phyloP scores from a whole-genome alignment of 64 coral and sea anemone genomes.

The Astreopora myriophthalma region DNA sequence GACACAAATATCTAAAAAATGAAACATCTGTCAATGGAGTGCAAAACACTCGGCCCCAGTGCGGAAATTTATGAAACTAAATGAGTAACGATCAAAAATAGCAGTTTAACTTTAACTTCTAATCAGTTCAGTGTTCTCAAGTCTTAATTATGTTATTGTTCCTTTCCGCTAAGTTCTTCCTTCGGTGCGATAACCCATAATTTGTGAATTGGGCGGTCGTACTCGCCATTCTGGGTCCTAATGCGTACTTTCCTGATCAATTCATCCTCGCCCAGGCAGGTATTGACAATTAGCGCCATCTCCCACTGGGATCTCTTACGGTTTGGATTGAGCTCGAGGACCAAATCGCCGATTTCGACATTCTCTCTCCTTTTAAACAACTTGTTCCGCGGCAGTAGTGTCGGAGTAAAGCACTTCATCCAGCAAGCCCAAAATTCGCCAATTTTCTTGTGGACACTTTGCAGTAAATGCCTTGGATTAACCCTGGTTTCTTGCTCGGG shows the following conservation, averaged over 20 bases:
- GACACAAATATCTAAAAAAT: too few species aligned
- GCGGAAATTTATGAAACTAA: too few species aligned
- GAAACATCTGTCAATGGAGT: too few species aligned
- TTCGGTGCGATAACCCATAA: slow-evolving; percentile 10
- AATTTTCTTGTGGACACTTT: background rate
- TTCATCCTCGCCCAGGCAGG: slow-evolving; percentile 6
- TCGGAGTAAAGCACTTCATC: slow-evolving; percentile 28
- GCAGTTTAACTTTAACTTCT: too few species aligned
- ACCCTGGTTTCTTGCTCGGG: too few species aligned
- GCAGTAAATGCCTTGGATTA: background rate
- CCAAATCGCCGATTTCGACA: background rate
- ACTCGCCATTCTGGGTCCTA: background rate
- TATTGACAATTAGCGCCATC: background rate
- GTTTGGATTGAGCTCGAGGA: too few species aligned
- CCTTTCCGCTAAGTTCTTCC: too few species aligned
- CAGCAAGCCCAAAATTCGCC: slow-evolving; percentile 1
- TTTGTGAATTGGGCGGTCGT: slow-evolving; percentile 35
- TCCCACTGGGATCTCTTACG: background rate
- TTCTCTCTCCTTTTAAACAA: slow-evolving; percentile 1
- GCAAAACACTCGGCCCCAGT: too few species aligned
- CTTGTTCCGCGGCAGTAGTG: background rate
- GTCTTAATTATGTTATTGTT: too few species aligned
- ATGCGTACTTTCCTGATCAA: slow-evolving; percentile 33
- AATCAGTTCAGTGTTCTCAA: too few species aligned
- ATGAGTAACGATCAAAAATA: too few species aligned